Evolutionary conservation across 37 sponge, comb jelly and placozoan genomes (phyloP), one percentile per base, ranked within the genome.

Genomic region (Lycopodina hypogea): DNA sequence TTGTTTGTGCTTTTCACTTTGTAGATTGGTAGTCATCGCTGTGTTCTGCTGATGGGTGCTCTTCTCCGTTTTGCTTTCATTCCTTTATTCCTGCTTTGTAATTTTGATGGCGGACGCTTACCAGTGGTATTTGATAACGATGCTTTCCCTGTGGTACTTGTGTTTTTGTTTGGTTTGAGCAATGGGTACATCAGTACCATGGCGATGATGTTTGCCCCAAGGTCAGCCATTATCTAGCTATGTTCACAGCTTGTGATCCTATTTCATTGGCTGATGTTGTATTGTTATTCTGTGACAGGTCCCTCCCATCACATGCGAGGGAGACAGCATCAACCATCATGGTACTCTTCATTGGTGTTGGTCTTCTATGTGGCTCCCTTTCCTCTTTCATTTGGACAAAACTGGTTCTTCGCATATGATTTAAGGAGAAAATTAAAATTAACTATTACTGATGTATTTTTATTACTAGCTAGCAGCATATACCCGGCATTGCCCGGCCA

Each of bases 181-280:
- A 96, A 96, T 74, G 97, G 97, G 3, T 96, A 93, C 75, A 42
- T 93, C 34, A 81, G 90, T 19, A 84, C 92, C 38, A n/a, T 90
- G 48, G 76, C 87, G 29, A 96, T 96, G 97, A 81, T 96, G 32
- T 33, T 61, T 15, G 88, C 78, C 21, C 90, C 90, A 52, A 60
- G 69, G 93, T 92, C 55, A 85, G 93, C 9, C 48, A 9, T 45
- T 45, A 12, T 4, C 48, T 45, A 45, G 9, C 48, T 45, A 17
- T 59, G n/a, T 59, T 3, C 12, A 26, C 8, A 12, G 48, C 48
- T 4, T 45, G 48, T 7, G 36, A 38, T 18, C n/a, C 4, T 70
- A 22, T 70, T 22, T 14, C 22, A n/a, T n/a, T n/a, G n/a, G n/a
- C n/a, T n/a, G n/a, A n/a, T n/a, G n/a, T n/a, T n/a, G n/a, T n/a